These are phyloP conservation scores for Anguilla megastoma DNA, from an alignment of 2,797 vertebrate species.

Conservation along the genomic window DNA sequence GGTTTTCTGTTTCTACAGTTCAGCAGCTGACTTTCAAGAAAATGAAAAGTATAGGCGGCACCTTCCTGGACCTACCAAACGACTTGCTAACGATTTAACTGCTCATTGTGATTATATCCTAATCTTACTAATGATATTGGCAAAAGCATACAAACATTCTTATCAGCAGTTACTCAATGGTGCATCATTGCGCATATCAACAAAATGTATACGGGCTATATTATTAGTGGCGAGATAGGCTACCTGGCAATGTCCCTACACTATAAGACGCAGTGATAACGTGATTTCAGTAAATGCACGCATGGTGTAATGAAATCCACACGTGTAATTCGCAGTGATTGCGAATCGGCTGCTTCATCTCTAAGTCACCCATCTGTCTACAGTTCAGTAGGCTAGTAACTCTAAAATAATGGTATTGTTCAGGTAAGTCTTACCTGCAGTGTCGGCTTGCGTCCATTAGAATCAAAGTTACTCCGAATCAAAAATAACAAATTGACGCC, in stretches of 20 bases:
- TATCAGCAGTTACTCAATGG: neutral
- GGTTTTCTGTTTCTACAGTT: neutral
- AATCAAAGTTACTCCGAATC: conserved; percentile 32
- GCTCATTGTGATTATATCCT: neutral
- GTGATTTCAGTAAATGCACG: neutral
- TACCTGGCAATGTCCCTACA: neutral
- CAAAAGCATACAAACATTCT: neutral
- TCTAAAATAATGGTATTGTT: neutral
- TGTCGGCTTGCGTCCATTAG: conserved; percentile 53
- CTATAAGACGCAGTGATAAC: neutral
- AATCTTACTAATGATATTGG: neutral
- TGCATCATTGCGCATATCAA: neutral
- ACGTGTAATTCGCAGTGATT: neutral
- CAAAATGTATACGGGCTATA: neutral
- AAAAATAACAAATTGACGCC: conserved; percentile 19
- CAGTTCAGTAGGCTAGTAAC: neutral
- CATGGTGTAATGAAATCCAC: neutral
- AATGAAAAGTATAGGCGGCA: neutral
- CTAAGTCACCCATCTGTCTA: neutral
- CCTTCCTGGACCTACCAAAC: neutral
- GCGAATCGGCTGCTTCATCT: neutral
- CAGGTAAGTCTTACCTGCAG: conserved; percentile 56
- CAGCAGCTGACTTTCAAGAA: neutral
- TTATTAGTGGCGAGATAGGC: neutral
- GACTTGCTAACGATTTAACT: neutral